Evolutionary conservation across 2,888 invertebrate genomes (phyloP).

Genomic region (Diabrotica balteata): DNA sequence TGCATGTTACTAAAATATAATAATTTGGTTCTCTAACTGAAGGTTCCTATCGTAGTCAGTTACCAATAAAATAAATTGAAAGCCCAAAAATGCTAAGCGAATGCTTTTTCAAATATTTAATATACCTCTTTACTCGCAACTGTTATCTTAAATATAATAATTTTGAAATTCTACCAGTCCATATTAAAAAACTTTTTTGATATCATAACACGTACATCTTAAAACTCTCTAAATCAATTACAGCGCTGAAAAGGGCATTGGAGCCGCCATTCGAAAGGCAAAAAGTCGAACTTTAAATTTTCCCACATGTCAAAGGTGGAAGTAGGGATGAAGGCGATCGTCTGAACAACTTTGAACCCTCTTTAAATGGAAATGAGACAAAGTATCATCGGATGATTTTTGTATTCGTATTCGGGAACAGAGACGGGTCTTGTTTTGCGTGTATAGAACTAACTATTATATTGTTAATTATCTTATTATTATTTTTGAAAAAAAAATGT

Average conservation of each 20-base stretch:
- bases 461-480: no score
- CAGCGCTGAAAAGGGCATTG: constrained; percentile 4
- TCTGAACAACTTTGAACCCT: constrained; percentile 39
- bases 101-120: no score
- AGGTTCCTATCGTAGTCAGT: no score
- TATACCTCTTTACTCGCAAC: no score
- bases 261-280: constrained; percentile 11
- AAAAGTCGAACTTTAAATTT: constrained; percentile 26
- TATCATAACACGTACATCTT: constrained; percentile 14
- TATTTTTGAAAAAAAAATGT: no score
- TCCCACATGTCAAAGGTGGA: constrained; percentile 21
- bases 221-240: constrained; percentile 19
- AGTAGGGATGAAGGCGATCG: constrained; percentile 14
- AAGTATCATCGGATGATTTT: constrained; percentile 43
- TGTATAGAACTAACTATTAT: no score
- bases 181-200: constrained; percentile 17
- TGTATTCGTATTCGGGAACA: not conserved
- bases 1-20: no score
- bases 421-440: constrained; percentile 1
- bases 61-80: no score
- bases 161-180: no score
- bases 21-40: no score
- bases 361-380: constrained; percentile 53
- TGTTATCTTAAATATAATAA: no score
- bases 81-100: no score